Percentiles rank a stretch among this genome's conserved stretches.
phyloP scores from a whole-genome alignment of 2,797 vertebrate genomes.

The Urosaurus nigricauda region DNA sequence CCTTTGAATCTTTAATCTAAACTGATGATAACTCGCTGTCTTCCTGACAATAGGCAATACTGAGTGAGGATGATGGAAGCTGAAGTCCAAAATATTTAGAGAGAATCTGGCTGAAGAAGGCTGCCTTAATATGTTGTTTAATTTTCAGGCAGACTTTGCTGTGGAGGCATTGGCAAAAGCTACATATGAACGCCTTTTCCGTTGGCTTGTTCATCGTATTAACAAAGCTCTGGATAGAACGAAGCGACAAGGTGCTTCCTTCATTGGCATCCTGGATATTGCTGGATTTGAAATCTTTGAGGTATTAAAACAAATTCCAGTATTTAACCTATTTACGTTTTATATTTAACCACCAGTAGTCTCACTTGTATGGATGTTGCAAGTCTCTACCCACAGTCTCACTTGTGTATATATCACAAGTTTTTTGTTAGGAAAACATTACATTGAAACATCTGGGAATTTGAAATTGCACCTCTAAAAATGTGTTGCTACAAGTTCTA shows the following conservation, averaged over 20 bases:
- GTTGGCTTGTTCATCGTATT: slow-evolving; percentile 98
- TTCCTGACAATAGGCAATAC: no score
- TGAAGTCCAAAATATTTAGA: no score
- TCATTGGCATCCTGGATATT: slow-evolving; percentile 98
- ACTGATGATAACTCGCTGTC: no score
- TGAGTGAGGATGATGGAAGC: background rate
- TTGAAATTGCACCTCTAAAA: background rate
- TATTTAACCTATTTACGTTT: background rate
- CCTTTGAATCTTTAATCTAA: no score
- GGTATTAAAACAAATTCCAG: slow-evolving; percentile 74
- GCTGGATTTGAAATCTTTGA: slow-evolving; percentile 99
- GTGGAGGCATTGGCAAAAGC: slow-evolving; percentile 97
- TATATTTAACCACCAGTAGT: background rate
- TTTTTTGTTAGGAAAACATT: background rate
- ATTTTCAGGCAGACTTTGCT: slow-evolving; percentile 92
- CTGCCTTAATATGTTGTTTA: background rate
- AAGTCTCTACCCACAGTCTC: background rate
- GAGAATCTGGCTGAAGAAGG: background rate
- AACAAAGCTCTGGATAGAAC: slow-evolving; percentile 98
- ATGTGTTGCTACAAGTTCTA: background rate
- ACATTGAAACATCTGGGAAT: background rate
- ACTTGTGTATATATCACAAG: background rate
- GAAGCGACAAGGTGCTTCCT: slow-evolving; percentile 97
- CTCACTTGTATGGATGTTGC: background rate
- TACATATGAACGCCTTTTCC: slow-evolving; percentile 97